These are phyloP conservation scores for Odontocolon sp. DNA, from an alignment of 2,888 invertebrate species.

Conservation along the genomic window DNA sequence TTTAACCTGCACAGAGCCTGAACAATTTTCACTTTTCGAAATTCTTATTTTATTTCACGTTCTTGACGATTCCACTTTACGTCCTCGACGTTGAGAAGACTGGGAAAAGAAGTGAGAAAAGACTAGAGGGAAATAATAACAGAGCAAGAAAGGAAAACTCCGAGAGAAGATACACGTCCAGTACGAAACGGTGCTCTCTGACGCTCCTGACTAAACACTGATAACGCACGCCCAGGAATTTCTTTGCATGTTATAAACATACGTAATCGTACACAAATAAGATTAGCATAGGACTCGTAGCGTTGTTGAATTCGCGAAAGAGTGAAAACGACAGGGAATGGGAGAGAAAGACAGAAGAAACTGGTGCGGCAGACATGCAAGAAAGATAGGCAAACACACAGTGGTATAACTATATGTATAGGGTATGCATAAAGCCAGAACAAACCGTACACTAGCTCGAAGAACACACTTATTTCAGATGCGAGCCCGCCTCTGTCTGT, in stretches of 20 bases:
- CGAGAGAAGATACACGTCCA: constrained; percentile 47
- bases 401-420: too few species aligned
- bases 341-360: constrained; percentile 48
- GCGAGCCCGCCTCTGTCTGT: constrained; percentile 33
- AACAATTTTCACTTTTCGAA: background rate
- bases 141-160: constrained; percentile 8
- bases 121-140: background rate
- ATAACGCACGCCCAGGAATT: constrained; percentile 78
- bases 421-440: background rate
- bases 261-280: constrained; percentile 81
- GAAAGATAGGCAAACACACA: constrained; percentile 4
- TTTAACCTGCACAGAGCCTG: too few species aligned
- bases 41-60: background rate
- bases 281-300: constrained; percentile 79
- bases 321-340: constrained; percentile 37
- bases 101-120: background rate
- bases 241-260: constrained; percentile 81
- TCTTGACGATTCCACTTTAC: too few species aligned
- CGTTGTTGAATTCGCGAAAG: constrained; percentile 68
- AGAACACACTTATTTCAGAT: constrained; percentile 29
- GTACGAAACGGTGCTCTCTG: constrained; percentile 70
- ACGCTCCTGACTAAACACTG: constrained; percentile 80
- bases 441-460: constrained; percentile 1
- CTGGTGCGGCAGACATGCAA: constrained; percentile 20
- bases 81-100: background rate